Percentiles rank a stretch among this genome's conserved stretches.
Conservation (phyloP, 2,888 invertebrate species). For the Seladonia tumulorum region DNA sequence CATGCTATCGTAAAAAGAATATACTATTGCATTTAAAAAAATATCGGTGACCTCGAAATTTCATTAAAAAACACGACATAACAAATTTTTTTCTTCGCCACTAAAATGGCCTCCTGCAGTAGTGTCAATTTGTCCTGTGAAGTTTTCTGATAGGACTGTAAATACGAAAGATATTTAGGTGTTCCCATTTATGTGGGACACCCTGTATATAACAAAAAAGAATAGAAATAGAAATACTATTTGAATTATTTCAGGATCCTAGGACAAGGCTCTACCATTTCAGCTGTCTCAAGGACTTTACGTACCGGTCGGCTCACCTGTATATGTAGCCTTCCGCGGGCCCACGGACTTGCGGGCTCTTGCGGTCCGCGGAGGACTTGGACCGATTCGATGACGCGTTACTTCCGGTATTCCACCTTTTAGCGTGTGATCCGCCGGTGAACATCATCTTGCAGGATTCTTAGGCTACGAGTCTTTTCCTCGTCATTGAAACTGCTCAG, state of each 20-base stretch:
- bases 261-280: not conserved
- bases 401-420: constrained; percentile 84
- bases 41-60: too few relatives aligned
- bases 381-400: constrained; percentile 62
- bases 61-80: too few relatives aligned
- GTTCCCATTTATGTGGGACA: too few relatives aligned
- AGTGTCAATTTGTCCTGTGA: too few relatives aligned
- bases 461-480: not conserved
- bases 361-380: constrained; percentile 76
- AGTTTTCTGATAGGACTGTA: too few relatives aligned
- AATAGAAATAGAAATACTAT: too few relatives aligned
- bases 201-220: too few relatives aligned
- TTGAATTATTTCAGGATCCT: not conserved
- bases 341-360: constrained; percentile 68
- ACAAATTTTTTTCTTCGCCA: too few relatives aligned
- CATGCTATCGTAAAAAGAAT: too few relatives aligned
- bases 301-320: constrained; percentile 73
- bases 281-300: constrained; percentile 23
- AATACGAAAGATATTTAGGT: too few relatives aligned
- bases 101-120: too few relatives aligned
- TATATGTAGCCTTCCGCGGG: constrained; percentile 81
- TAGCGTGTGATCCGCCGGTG: constrained; percentile 88
- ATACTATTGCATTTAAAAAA: too few relatives aligned
- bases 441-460: constrained; percentile 87
- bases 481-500: not conserved